Conservation (phyloP, 2,888 invertebrate genomes). For the Spilosoma lubricipeda region DNA sequence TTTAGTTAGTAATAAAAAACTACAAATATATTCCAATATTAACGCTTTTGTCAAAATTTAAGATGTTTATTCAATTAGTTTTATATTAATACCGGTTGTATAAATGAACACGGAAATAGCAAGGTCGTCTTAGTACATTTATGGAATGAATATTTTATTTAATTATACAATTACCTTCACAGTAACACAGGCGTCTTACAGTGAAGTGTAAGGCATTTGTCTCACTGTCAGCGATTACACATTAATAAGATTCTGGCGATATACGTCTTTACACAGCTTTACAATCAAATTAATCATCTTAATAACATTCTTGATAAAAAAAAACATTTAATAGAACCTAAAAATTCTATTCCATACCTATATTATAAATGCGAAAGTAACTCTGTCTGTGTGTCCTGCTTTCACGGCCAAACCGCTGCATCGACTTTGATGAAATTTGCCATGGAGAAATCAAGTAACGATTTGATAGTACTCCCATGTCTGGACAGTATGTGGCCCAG, state of each 20-base stretch:
- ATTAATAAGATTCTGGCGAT: not conserved
- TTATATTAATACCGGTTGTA: constrained; percentile 1
- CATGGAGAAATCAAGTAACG: too few species aligned
- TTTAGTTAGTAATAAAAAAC: not conserved
- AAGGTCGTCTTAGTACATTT: constrained; percentile 27
- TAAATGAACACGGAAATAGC: constrained; percentile 32
- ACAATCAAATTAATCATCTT: too few species aligned
- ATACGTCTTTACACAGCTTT: not conserved
- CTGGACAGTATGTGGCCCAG: too few species aligned
- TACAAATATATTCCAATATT: not conserved
- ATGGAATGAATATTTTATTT: constrained; percentile 50
- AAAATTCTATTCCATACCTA: too few species aligned
- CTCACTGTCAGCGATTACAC: constrained; percentile 9
- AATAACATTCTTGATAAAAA: too few species aligned
- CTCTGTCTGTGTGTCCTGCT: too few species aligned
- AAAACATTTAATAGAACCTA: too few species aligned
- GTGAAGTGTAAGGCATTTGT: constrained; percentile 18
- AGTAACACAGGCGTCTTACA: constrained; percentile 42
- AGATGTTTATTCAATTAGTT: constrained; percentile 25
- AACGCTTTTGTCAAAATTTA: not conserved
- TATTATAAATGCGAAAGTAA: too few species aligned
- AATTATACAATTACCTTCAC: constrained; percentile 47
- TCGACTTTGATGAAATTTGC: too few species aligned
- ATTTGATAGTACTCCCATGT: too few species aligned
- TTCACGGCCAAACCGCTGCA: too few species aligned